These are phyloP conservation scores for Plagodis pulveraria DNA, from an alignment of 2,888 invertebrate species.

Conservation along the genomic window DNA sequence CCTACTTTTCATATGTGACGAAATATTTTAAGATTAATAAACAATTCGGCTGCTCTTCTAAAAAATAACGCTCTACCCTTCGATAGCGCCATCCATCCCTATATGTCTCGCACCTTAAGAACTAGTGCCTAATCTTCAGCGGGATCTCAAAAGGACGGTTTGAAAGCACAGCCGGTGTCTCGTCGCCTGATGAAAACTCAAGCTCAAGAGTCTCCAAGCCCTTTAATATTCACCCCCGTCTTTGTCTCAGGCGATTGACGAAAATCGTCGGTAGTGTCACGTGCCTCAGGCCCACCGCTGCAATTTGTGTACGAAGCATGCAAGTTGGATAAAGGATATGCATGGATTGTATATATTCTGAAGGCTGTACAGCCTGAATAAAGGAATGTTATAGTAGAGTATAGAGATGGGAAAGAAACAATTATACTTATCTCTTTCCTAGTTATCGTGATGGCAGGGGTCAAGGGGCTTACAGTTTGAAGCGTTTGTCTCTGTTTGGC, in stretches of 20 bases:
- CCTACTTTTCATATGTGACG: too few relatives aligned
- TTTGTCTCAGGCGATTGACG: constrained; percentile 80
- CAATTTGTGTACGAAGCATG: constrained; percentile 56
- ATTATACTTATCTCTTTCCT: too few relatives aligned
- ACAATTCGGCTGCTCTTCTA: too few relatives aligned
- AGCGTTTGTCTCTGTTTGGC: too few relatives aligned
- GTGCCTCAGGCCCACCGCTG: constrained; percentile 47
- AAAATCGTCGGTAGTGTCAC: constrained; percentile 66
- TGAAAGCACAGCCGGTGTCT: constrained; percentile 76
- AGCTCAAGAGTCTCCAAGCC: constrained; percentile 71
- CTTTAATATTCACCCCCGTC: constrained; percentile 79
- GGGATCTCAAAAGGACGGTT: constrained; percentile 79
- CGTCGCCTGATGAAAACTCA: constrained; percentile 79
- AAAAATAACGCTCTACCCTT: too few relatives aligned
- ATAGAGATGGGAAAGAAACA: too few relatives aligned
- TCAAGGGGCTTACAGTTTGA: too few relatives aligned
- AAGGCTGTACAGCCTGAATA: too few relatives aligned
- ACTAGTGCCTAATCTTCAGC: constrained; percentile 82
- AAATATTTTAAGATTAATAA: too few relatives aligned
- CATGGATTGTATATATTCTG: neutral
- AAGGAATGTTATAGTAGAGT: too few relatives aligned
- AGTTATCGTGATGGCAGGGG: too few relatives aligned
- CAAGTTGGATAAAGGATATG: constrained; percentile 14
- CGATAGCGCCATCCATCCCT: constrained; percentile 40
- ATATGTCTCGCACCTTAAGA: constrained; percentile 61